These are phyloP conservation scores for Takifugu flavidus DNA, from an alignment of 2,113 vertebrate genomes.

Conservation along the genomic window DNA sequence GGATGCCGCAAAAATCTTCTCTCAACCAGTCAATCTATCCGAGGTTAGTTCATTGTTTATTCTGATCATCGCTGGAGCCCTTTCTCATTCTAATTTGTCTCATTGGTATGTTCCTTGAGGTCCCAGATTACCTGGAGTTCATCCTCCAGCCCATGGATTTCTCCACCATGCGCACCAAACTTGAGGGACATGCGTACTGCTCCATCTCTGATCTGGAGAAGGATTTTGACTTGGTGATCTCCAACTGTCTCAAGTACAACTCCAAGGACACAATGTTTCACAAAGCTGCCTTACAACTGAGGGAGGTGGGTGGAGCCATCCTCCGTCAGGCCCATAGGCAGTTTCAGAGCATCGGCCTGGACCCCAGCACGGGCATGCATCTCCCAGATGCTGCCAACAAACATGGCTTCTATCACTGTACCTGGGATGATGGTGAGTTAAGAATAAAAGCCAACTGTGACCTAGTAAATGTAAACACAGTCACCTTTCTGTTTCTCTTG, in stretches of 20 bases:
- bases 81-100: neutral
- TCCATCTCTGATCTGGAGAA: conserved; percentile 90
- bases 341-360: conserved; percentile 89
- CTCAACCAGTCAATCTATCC: conserved; percentile 86
- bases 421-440: conserved; percentile 93
- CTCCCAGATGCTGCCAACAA: conserved; percentile 85
- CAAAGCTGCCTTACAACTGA: conserved; percentile 86
- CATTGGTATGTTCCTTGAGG: conserved; percentile 72
- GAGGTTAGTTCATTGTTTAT: conserved; percentile 79
- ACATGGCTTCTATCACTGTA: conserved; percentile 87
- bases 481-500: neutral
- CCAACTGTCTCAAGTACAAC: conserved; percentile 99
- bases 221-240: conserved; percentile 97
- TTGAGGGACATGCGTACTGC: conserved; percentile 91
- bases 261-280: conserved; percentile 97
- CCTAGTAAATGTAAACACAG: neutral
- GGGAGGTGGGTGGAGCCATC: conserved; percentile 89
- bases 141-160: conserved; percentile 98
- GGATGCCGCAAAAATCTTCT: conserved; percentile 90
- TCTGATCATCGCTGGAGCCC: neutral
- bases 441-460: neutral
- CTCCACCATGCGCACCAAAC: conserved; percentile 92
- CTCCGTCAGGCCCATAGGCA: conserved; percentile 89
- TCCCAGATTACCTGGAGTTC: conserved; percentile 99
- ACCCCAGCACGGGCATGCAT: conserved; percentile 87